phyloP scores from a whole-genome alignment of 1,140 invertebrate genomes.

The Drosophila repleta region DNA sequence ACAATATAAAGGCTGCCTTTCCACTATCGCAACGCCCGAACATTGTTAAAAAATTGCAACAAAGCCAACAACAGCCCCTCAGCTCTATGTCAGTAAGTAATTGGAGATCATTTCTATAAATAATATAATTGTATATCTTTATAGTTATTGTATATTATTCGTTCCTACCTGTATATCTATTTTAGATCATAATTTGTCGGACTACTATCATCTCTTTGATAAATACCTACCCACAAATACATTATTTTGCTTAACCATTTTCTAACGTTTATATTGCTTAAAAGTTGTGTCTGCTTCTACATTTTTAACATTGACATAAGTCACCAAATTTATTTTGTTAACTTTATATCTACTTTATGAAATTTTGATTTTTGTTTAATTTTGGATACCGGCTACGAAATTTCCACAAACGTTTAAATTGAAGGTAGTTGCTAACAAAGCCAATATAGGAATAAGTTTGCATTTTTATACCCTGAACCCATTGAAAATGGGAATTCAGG shows the following conservation, averaged over 20 bases:
- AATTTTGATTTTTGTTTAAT: no score
- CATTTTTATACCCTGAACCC: no score
- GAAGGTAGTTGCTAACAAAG: no score
- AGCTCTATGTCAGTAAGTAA: conserved; percentile 66
- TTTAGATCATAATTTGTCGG: no score
- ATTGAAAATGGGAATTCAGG: no score
- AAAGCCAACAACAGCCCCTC: conserved; percentile 66
- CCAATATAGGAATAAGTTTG: no score
- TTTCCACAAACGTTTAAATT: no score
- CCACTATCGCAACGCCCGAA: conserved; percentile 85
- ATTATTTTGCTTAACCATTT: not conserved
- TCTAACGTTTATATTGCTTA: not conserved
- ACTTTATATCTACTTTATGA: no score
- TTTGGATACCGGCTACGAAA: no score
- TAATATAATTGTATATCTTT: not conserved
- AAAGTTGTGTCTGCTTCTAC: no score
- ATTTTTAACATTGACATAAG: no score
- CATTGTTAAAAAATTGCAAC: conserved; percentile 85
- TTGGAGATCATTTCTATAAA: conserved; percentile 23
- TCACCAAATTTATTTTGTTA: no score
- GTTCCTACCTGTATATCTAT: not conserved
- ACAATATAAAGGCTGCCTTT: conserved; percentile 81
- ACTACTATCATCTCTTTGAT: not conserved
- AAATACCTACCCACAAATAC: not conserved
- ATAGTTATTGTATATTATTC: not conserved